phyloP scores from a whole-genome alignment of 2,113 vertebrate species.

The Osmerus eperlanus region DNA sequence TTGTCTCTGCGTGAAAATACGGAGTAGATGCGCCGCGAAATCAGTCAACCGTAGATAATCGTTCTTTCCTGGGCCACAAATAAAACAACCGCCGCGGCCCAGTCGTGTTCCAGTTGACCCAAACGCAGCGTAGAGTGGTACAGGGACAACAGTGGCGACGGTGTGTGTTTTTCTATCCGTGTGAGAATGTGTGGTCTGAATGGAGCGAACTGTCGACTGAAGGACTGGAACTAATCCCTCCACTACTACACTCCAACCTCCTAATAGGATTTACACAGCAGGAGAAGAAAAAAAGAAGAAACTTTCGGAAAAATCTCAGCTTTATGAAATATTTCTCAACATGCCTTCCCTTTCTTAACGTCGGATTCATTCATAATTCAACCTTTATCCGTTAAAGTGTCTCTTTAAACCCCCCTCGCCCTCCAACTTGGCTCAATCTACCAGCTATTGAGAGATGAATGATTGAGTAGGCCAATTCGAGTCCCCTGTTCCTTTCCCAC shows the following conservation, averaged over 20 bases:
- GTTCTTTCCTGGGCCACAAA: no score
- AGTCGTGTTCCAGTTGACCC: no score
- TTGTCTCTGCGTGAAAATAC: no score
- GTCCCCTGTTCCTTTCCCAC: background rate
- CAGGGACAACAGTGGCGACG: background rate
- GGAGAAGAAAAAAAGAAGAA: background rate
- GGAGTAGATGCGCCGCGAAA: no score
- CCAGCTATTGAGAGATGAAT: conserved; percentile 46
- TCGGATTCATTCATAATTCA: conserved; percentile 58
- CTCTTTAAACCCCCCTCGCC: conserved; percentile 46
- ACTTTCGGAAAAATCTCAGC: conserved; percentile 26
- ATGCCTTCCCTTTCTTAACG: conserved; percentile 35
- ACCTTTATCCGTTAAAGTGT: conserved; percentile 37
- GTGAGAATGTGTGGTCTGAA: conserved; percentile 13
- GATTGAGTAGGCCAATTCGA: conserved; percentile 41
- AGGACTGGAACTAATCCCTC: conserved; percentile 29
- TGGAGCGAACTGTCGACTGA: conserved; percentile 8
- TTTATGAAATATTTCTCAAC: conserved; percentile 51
- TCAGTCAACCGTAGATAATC: no score
- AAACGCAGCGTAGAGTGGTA: no score
- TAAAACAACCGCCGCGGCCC: no score
- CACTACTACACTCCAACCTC: conserved; percentile 10
- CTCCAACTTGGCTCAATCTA: conserved; percentile 44
- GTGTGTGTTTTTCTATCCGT: no score
- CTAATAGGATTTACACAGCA: conserved; percentile 51